These are phyloP conservation scores for Chironomus riparius DNA, from an alignment of 2,888 invertebrate genomes.

Conservation along the genomic window DNA sequence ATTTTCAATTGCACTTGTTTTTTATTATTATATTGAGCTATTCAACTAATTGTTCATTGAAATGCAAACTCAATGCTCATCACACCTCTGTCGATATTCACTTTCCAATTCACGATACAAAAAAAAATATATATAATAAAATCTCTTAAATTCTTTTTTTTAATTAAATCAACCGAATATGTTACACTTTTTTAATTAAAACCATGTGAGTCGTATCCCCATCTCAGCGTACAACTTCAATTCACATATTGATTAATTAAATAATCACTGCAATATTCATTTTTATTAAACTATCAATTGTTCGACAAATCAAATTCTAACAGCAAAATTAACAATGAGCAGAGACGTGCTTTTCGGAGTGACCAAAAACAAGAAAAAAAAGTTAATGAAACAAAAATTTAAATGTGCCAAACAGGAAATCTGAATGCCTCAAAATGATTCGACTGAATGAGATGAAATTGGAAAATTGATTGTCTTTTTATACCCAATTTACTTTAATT, in stretches of 20 bases:
- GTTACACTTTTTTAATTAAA: too few species aligned
- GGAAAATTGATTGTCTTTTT: conserved; percentile 25
- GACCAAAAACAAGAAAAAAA: not conserved
- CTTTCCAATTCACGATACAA: too few species aligned
- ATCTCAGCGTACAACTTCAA: not conserved
- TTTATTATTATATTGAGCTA: not conserved
- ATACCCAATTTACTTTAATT: conserved; percentile 27
- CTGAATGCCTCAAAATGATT: conserved; percentile 19
- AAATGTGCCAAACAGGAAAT: conserved; percentile 14
- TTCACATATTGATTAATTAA: not conserved
- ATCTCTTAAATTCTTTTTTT: too few species aligned
- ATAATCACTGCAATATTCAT: not conserved
- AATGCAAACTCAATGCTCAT: not conserved
- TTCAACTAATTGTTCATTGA: not conserved
- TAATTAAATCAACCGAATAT: too few species aligned
- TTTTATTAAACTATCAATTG: not conserved
- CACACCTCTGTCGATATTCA: too few species aligned
- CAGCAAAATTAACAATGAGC: too few species aligned
- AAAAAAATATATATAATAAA: too few species aligned
- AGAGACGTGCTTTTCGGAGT: too few species aligned
- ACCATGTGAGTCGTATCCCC: not conserved
- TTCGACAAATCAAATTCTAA: not conserved
- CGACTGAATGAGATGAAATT: conserved; percentile 23
- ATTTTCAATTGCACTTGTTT: too few species aligned
- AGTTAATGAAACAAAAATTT: not conserved